These are phyloP conservation scores for Megalopta genalis DNA, from an alignment of 1,140 invertebrate genomes.

Conservation along the genomic window DNA sequence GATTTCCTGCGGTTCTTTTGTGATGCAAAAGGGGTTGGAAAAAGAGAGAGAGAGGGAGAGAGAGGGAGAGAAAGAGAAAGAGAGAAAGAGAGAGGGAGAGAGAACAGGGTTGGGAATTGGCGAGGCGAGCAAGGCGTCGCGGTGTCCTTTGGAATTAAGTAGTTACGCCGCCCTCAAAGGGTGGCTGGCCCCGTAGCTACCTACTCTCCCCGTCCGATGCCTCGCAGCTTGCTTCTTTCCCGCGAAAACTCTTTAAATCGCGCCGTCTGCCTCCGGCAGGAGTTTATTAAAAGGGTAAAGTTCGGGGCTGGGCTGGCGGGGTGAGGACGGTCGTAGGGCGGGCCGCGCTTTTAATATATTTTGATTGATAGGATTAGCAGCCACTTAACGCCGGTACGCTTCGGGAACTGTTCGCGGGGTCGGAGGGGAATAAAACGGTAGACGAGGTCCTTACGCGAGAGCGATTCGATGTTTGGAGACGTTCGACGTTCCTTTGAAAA, in stretches of 20 bases:
- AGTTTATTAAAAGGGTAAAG: constrained; percentile 78
- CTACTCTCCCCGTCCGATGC: constrained; percentile 9
- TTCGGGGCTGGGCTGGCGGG: constrained; percentile 38
- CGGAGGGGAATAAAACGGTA: not conserved
- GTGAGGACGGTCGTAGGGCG: constrained; percentile 36
- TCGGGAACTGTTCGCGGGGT: constrained; percentile 4
- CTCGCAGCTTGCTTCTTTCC: constrained; percentile 58
- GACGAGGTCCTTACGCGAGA: not conserved
- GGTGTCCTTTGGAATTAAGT: constrained; percentile 74
- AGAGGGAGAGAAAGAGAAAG: no score
- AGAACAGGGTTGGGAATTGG: constrained; percentile 29
- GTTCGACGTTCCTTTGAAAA: not conserved
- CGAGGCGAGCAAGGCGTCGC: constrained; percentile 49
- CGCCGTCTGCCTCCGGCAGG: constrained; percentile 51
- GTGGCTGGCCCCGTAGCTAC: constrained; percentile 34
- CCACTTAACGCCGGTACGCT: constrained; percentile 41
- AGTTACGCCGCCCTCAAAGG: constrained; percentile 71
- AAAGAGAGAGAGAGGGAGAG: constrained; percentile 10
- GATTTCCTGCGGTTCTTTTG: constrained; percentile 76
- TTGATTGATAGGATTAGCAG: constrained; percentile 77
- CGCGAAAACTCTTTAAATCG: constrained; percentile 73
- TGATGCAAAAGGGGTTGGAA: constrained; percentile 72
- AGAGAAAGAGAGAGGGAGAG: constrained; percentile 41
- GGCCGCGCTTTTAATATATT: constrained; percentile 73
- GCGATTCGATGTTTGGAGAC: not conserved